Conservation (phyloP, 1,140 invertebrate species). For the Bombyx mori region DNA sequence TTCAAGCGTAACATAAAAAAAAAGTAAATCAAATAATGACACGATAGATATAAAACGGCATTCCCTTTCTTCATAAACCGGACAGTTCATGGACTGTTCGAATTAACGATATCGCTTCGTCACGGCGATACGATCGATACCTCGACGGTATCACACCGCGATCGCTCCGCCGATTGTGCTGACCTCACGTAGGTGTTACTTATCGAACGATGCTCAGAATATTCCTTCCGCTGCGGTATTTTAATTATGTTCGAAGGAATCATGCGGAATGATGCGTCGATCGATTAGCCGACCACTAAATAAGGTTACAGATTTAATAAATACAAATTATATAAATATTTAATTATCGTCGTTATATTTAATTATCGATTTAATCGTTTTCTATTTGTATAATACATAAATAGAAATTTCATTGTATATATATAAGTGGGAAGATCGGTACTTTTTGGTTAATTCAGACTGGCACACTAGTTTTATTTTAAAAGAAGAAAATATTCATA, state of each 20-base stretch:
- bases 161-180: constrained; percentile 55
- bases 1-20: constrained; percentile 14
- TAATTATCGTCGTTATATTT: too few relatives aligned
- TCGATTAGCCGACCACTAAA: too few relatives aligned
- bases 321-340: too few relatives aligned
- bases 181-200: constrained; percentile 57
- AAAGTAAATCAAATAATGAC: constrained; percentile 46
- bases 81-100: constrained; percentile 52
- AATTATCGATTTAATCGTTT: too few relatives aligned
- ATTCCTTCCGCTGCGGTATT: constrained; percentile 26
- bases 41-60: constrained; percentile 4
- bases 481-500: too few relatives aligned
- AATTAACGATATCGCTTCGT: constrained; percentile 38
- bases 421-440: too few relatives aligned
- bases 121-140: constrained; percentile 58
- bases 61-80: constrained; percentile 30
- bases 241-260: constrained; percentile 14
- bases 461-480: too few relatives aligned
- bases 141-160: constrained; percentile 58
- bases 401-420: too few relatives aligned
- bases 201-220: constrained; percentile 21
- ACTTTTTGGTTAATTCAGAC: too few relatives aligned
- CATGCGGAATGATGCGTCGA: constrained; percentile 8
- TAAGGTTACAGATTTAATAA: too few relatives aligned
- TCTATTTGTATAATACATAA: too few relatives aligned